Evolutionary conservation across 2,797 vertebrate species (phyloP).

Genomic region (Astyanax mexicanus): DNA sequence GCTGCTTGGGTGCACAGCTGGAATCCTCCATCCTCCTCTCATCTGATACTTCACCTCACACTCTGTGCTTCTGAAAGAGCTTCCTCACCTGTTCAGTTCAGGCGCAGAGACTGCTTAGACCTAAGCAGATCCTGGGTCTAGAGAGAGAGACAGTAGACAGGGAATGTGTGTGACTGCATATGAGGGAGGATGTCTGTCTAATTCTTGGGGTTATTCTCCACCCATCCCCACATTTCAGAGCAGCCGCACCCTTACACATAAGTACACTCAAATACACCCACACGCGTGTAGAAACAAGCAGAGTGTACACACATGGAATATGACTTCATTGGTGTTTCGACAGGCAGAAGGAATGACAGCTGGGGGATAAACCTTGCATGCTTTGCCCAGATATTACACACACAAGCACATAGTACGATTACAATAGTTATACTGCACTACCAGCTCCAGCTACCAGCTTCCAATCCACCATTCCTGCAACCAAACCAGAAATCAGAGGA

Average conservation of each 20-base stretch:
- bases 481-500: background rate
- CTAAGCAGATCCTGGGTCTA: background rate
- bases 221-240: conserved; percentile 12
- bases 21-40: background rate
- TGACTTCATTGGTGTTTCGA: background rate
- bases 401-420: background rate
- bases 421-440: too few species aligned
- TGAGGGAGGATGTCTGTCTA: background rate
- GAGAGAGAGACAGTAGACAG: background rate
- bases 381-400: background rate
- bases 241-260: background rate
- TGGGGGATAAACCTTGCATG: background rate
- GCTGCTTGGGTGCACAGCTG: background rate
- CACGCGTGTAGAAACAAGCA: conserved; percentile 1
- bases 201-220: conserved; percentile 8
- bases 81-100: background rate
- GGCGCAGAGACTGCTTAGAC: background rate
- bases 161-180: background rate
- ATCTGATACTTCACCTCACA: background rate
- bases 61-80: background rate
- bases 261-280: background rate
- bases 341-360: background rate
- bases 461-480: background rate
- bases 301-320: background rate
- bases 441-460: too few species aligned